Evolutionary conservation across 2,888 invertebrate species (phyloP).

Genomic region (Diaperis boleti): DNA sequence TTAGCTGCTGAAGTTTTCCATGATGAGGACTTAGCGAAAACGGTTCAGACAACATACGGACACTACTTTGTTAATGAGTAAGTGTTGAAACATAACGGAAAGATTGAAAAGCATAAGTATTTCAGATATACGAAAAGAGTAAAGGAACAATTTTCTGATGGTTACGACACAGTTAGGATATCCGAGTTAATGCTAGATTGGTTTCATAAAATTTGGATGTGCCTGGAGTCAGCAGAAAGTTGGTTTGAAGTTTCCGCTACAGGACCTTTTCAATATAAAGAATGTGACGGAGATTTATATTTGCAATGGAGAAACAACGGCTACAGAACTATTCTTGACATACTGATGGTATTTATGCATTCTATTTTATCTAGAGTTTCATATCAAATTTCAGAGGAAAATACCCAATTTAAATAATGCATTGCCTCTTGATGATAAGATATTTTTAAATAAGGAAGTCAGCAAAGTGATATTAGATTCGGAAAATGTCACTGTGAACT

Average conservation of each 20-base stretch:
- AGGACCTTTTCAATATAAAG: constrained; percentile 72
- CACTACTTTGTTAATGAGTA: constrained; percentile 60
- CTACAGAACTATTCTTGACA: constrained; percentile 75
- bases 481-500: constrained; percentile 63
- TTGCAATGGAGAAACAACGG: constrained; percentile 83
- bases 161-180: constrained; percentile 44
- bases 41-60: constrained; percentile 55
- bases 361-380: background rate
- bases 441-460: constrained; percentile 61
- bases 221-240: constrained; percentile 72
- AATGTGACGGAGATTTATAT: constrained; percentile 77
- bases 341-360: constrained; percentile 71
- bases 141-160: constrained; percentile 48
- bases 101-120: no score
- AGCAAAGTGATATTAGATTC: constrained; percentile 57
- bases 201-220: constrained; percentile 59
- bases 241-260: constrained; percentile 77
- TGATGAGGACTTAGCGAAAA: constrained; percentile 51
- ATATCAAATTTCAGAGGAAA: constrained; percentile 55
- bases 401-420: constrained; percentile 54
- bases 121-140: constrained; percentile 52
- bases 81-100: constrained; percentile 26
- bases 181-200: constrained; percentile 57
- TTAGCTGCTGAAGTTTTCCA: constrained; percentile 52
- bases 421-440: constrained; percentile 58